Conservation (phyloP, 1,140 invertebrate genomes). For the Leptinotarsa undecemlineata region DNA sequence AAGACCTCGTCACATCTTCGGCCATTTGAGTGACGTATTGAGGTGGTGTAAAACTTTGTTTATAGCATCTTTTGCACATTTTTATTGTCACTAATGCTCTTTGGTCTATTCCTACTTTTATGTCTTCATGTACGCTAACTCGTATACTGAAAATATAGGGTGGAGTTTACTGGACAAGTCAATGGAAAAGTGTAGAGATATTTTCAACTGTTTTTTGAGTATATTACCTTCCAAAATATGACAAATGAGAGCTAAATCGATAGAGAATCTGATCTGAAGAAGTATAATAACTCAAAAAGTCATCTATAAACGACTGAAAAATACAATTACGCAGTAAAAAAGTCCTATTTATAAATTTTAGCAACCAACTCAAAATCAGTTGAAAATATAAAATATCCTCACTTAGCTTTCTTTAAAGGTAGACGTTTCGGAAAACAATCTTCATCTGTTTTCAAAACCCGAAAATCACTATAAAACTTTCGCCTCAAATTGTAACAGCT, state of each 20-base stretch:
- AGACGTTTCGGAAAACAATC: no score
- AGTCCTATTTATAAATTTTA: no score
- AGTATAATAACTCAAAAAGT: background rate
- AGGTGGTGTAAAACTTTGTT: background rate
- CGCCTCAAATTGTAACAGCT: no score
- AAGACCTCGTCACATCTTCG: background rate
- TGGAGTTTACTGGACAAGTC: background rate
- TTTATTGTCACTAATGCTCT: background rate
- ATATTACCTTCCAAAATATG: background rate
- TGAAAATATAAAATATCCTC: no score
- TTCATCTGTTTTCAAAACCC: no score
- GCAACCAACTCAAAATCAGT: no score
- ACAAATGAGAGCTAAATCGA: background rate
- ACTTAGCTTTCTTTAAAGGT: no score
- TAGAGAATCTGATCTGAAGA: background rate
- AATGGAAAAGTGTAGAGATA: background rate
- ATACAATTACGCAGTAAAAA: no score
- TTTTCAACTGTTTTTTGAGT: background rate
- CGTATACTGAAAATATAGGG: background rate
- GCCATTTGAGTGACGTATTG: background rate
- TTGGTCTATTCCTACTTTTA: background rate
- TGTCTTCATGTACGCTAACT: background rate
- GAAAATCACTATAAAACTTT: no score
- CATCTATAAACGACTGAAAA: no score
- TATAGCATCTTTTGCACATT: background rate